Conservation (phyloP, 2,888 invertebrate genomes). For the Dasysyrphus albostriatus region DNA sequence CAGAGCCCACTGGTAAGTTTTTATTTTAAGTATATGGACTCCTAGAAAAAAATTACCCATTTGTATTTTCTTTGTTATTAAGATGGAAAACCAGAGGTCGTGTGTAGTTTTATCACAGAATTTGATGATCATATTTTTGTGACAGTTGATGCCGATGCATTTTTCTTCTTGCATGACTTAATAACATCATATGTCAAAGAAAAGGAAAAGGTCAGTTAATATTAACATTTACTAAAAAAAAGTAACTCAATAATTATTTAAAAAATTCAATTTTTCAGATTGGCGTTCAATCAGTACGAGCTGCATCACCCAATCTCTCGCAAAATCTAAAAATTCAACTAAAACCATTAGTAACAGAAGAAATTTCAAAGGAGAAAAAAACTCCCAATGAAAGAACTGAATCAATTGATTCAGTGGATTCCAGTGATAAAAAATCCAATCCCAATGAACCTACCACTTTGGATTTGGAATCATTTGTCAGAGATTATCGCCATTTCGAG, state of each 20-base stretch:
- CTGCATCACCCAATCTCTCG: constrained; percentile 83
- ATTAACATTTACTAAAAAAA: background rate
- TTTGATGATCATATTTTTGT: constrained; percentile 99
- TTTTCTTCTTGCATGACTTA: constrained; percentile 98
- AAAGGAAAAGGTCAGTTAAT: constrained; percentile 87
- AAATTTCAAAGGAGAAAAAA: constrained; percentile 80
- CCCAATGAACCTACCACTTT: constrained; percentile 70
- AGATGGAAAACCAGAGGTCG: constrained; percentile 94
- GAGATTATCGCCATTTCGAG: constrained; percentile 95
- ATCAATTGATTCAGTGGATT: constrained; percentile 69
- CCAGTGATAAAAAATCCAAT: constrained; percentile 76
- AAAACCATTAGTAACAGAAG: constrained; percentile 81
- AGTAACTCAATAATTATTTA: background rate
- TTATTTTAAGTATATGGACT: background rate
- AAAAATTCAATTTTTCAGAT: constrained; percentile 77
- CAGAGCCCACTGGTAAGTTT: constrained; percentile 86
- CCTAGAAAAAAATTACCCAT: background rate
- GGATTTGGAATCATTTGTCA: constrained; percentile 88
- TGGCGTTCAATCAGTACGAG: constrained; percentile 81
- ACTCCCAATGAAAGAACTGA: constrained; percentile 52
- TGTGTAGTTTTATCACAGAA: constrained; percentile 98
- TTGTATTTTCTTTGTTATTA: constrained; percentile 65
- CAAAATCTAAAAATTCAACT: constrained; percentile 80
- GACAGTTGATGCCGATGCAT: constrained; percentile 98
- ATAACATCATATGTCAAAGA: constrained; percentile 98